phyloP scores from a whole-genome alignment of 2,888 invertebrate species.

The Cremastinae sp. region DNA sequence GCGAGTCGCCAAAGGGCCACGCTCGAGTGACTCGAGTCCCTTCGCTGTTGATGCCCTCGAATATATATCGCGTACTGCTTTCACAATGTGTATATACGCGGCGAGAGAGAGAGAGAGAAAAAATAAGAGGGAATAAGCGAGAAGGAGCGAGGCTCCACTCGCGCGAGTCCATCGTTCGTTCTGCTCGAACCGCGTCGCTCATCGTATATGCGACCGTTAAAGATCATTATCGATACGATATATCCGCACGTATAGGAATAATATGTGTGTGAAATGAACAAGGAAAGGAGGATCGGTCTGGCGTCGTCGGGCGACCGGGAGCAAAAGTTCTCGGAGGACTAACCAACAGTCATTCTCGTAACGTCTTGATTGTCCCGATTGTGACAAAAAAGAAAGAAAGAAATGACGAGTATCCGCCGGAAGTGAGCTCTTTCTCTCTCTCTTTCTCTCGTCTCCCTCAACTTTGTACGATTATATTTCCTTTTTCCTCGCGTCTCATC shows the following conservation, averaged over 20 bases:
- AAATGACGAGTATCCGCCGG: conserved; percentile 80
- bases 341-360: conserved; percentile 68
- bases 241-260: conserved; percentile 28
- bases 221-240: conserved; percentile 79
- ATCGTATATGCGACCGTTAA: conserved; percentile 72
- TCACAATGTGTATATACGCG: conserved; percentile 8
- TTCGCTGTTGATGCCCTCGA: conserved; percentile 37
- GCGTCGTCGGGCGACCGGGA: conserved; percentile 8
- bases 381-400: conserved; percentile 72
- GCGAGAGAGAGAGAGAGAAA: not conserved
- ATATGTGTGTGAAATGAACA: conserved; percentile 10
- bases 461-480: conserved; percentile 6
- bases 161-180: conserved; percentile 61
- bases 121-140: conserved; percentile 29
- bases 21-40: conserved; percentile 51
- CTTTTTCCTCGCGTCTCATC: conserved; percentile 49
- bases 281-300: no score
- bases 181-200: conserved; percentile 61
- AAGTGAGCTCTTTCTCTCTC: conserved; percentile 66
- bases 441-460: conserved; percentile 46
- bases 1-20: conserved; percentile 41
- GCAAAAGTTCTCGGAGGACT: conserved; percentile 22
- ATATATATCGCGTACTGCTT: conserved; percentile 2
- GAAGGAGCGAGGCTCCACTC: conserved; percentile 30
- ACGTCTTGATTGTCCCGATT: conserved; percentile 77